These are phyloP conservation scores for Cheilosia pagana DNA, from an alignment of 2,888 invertebrate species.

Conservation along the genomic window DNA sequence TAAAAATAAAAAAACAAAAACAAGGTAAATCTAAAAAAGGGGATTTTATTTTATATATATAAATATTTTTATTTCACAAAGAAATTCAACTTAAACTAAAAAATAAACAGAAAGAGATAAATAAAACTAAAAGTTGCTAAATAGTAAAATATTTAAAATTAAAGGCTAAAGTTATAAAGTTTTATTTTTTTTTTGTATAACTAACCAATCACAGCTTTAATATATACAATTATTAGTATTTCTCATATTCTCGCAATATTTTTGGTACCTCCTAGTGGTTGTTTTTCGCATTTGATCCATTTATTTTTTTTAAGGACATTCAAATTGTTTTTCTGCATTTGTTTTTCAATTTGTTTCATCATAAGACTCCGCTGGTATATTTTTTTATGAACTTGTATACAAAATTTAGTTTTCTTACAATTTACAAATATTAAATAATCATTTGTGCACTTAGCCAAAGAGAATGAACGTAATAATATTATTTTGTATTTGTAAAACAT, in stretches of 20 bases:
- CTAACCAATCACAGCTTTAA: constrained; percentile 76
- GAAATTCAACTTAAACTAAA: constrained; percentile 7
- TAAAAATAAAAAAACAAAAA: constrained; percentile 12
- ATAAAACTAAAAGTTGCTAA: constrained; percentile 13
- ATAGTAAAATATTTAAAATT: constrained; percentile 13
- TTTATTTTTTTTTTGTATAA: constrained; percentile 32
- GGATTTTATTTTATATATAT: constrained; percentile 46
- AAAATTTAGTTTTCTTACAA: constrained; percentile 58
- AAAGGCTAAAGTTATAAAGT: constrained; percentile 38
- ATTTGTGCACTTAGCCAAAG: constrained; percentile 26
- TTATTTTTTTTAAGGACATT: constrained; percentile 19
- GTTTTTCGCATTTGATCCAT: constrained; percentile 2
- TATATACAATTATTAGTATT: constrained; percentile 63
- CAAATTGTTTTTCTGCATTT: constrained; percentile 13
- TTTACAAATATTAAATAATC: constrained; percentile 33
- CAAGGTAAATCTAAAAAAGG: constrained; percentile 8
- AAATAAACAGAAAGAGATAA: constrained; percentile 6
- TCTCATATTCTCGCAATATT: constrained; percentile 30
- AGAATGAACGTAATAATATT: constrained; percentile 19
- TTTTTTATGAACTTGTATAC: constrained; percentile 57
- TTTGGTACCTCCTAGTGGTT: constrained; percentile 50
- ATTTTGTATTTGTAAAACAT: constrained; percentile 44
- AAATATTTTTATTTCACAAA: constrained; percentile 11
- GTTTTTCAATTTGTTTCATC: constrained; percentile 49
- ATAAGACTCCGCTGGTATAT: constrained; percentile 72